Base-by-base conservation (phyloP, 2,797 vertebrate genomes). In the Tokudaia tokunoshimensis region DNA sequence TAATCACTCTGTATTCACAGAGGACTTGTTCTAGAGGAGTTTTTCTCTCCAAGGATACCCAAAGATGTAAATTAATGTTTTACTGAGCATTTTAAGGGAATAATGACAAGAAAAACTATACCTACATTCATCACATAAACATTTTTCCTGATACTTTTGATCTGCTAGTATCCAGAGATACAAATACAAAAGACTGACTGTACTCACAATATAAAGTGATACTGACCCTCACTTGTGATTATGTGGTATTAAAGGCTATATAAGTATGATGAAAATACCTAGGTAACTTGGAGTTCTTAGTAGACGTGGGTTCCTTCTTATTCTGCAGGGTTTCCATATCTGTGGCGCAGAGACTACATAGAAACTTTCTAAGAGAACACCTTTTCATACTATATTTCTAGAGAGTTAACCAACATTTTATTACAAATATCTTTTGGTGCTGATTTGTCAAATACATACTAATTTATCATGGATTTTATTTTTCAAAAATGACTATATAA, bases 331-430 rank as follows among this genome's bases (percentile, higher is more conserved):
- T 93, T 78, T 82, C 15, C 13, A 59, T 37, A 29, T 89, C 20
- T 63, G 3, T 59, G n/a, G 26, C 29, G 67, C 12, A 78, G 17
- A 86, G 15, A 12, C 2, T 34, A 63, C 22, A 83, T 67, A 82
- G 79, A 26, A 63, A 76, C 11, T 93, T 89, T 34, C 26, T 4
- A 47, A 20, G 24, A 82, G 67, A 75, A 47, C 82, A 37, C 12
- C 6, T 93, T 91, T 67, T 78, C 4, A 44, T 12, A 89, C 0
- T 85, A 83, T 31, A 89, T 94, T 88, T 91, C 57, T 82, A 78
- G 17, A 93, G 59, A 9, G 17, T 89, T 89, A 85, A 61, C 10
- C 41, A 65, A 57, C 61, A 87, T 94, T 89, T 87, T 85, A 89
- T 55, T 41, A 80, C 37, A 86, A 85, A 44, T 57, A 89, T 55